Evolutionary conservation across 2,888 invertebrate species (phyloP), one percentile per base, ranked within the genome.

Genomic region (Dicycla oo): DNA sequence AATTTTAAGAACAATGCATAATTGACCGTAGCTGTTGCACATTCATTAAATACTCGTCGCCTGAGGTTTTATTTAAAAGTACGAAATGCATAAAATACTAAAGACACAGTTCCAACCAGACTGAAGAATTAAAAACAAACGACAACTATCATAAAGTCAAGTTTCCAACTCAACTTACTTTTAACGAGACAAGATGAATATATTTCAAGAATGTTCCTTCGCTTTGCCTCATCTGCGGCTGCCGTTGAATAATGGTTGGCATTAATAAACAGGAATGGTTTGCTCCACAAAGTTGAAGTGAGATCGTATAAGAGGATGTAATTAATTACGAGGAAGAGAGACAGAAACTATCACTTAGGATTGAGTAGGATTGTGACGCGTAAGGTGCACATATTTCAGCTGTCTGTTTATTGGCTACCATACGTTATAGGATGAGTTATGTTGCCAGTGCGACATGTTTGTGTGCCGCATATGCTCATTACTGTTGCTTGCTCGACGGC

Each of bases 231-330:
- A 94, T 95, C 93, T 95, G 94, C 88, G 94, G 94, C 85, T 89
- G 91, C 88, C 85, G 86, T 89, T 94, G 93, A 95, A 93, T 95
- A 94, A 95, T 95, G 93, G 89, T 86, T 81, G 85, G 89, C 94
- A 95, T 95, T 95, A 94, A 95, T 95, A 95, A 94, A 93, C 94
- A 93, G 92, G 88, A 92, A 91, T 89, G 91, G 90, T 91, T 91
- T 86, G 88, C 87, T 87, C 88, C 87, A 86, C 90, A 87, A 89
- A 91, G 87, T 90, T 90, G 86, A 88, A 89, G 91, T 90, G 87
- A 91, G 90, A 90, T 90, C 90, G 88, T 88, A 87, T 92, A 92
- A 92, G 90, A 91, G 90, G 90, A 89, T 88, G 90, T 92, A 93
- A 95, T 95, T 94, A 94, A 95, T 94, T 93, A 89, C 88, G 86